phyloP scores from a whole-genome alignment of 1,140 invertebrate species.

The Bombyx mandarina region DNA sequence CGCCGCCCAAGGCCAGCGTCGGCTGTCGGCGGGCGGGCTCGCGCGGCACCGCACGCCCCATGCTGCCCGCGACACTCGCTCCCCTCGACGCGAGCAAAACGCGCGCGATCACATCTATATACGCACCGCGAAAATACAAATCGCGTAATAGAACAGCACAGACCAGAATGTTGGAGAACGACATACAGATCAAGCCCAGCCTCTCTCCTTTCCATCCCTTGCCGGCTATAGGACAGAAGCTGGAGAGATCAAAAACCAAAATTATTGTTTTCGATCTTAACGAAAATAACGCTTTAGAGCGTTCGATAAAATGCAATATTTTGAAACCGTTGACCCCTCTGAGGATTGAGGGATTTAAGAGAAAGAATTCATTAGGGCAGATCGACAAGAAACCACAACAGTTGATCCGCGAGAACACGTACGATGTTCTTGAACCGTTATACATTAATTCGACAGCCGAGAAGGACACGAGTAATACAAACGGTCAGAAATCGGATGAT shows the following conservation, averaged over 20 bases:
- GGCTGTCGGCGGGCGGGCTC: conserved; percentile 46
- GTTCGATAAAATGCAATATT: conserved; percentile 40
- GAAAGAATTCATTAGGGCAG: conserved; percentile 28
- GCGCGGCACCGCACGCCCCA: conserved; percentile 30
- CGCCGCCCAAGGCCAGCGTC: conserved; percentile 21
- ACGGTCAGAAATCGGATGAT: conserved; percentile 6
- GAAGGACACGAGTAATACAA: conserved; percentile 8
- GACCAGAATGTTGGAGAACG: conserved; percentile 57
- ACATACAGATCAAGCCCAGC: conserved; percentile 44
- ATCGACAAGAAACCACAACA: conserved; percentile 39
- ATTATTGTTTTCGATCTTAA: conserved; percentile 51
- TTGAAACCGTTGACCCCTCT: conserved; percentile 49
- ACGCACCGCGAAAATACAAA: conserved; percentile 51
- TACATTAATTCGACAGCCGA: conserved; percentile 30
- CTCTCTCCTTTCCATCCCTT: conserved; percentile 61
- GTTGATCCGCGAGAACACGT: conserved; percentile 54
- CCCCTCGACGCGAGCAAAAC: conserved; percentile 50
- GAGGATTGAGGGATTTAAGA: conserved; percentile 34
- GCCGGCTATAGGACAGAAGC: conserved; percentile 58
- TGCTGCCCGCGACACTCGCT: conserved; percentile 52
- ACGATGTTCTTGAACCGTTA: conserved; percentile 57
- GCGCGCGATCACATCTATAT: conserved; percentile 60
- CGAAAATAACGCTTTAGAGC: conserved; percentile 26
- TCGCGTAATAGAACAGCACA: conserved; percentile 46
- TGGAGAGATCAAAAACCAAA: conserved; percentile 43